Percentiles rank a stretch among this genome's conserved stretches.
These are phyloP conservation scores for Perognathus longimembris DNA, from an alignment of 2,113 vertebrate genomes.

Conservation along the genomic window DNA sequence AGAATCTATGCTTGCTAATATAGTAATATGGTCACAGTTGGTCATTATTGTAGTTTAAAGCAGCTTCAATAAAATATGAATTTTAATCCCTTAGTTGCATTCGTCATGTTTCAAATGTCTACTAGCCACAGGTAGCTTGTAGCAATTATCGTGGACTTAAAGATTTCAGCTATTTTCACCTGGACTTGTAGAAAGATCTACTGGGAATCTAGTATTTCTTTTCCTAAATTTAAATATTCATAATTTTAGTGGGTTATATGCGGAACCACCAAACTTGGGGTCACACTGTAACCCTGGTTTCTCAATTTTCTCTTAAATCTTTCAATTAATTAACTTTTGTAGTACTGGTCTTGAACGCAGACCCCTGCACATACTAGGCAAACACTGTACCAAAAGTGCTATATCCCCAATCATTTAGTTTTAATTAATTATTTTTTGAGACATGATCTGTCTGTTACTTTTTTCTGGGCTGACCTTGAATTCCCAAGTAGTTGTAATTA, in stretches of 20 bases:
- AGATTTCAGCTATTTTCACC: not conserved
- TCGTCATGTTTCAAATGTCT: not conserved
- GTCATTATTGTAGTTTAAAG: slow-evolving; percentile 21
- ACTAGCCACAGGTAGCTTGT: not conserved
- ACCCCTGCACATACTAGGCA: too few species aligned
- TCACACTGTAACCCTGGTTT: not conserved
- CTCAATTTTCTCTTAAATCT: not conserved
- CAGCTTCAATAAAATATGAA: slow-evolving; percentile 10
- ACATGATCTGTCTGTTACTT: too few species aligned
- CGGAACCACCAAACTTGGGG: not conserved
- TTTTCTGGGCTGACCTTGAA: too few species aligned
- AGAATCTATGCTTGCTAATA: not conserved
- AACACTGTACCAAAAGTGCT: too few species aligned
- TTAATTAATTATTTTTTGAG: too few species aligned
- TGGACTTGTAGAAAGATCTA: not conserved
- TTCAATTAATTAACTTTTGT: too few species aligned
- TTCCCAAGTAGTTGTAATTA: too few species aligned
- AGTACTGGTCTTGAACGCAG: too few species aligned
- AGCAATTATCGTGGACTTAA: not conserved
- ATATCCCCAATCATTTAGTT: too few species aligned
- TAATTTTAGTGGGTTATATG: not conserved
- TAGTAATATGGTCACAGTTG: not conserved
- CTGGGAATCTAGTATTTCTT: not conserved
- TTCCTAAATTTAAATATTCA: slow-evolving; percentile 15
- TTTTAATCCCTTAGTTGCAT: not conserved